Evolutionary conservation across 2,113 vertebrate genomes (phyloP), one percentile per base, ranked within the genome.

Genomic region (Mastomys coucha): DNA sequence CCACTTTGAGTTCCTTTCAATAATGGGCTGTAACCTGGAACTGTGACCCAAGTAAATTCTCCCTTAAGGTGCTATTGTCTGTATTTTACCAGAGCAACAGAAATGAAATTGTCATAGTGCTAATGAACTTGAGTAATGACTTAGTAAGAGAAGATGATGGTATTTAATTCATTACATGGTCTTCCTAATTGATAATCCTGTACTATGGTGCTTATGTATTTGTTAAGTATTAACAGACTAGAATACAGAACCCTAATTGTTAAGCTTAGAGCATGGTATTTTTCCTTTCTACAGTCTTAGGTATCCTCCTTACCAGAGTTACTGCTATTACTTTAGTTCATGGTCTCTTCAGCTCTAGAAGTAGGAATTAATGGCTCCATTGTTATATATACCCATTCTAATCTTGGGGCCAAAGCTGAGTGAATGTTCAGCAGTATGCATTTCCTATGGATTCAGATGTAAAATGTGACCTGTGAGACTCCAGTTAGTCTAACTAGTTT

Each of bases 71-170:
- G 60, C 26, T 85, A 9, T 9, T 85, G 24, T 85, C 14, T 65
- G 39, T 85, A 45, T 81, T 58, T 81, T 58, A 31, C 42, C 60
- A 85, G 58, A 85, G 82, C 26, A 20, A 11, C 60, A 63, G 22
- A 84, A 65, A 65, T 0, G 1, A 84, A 60, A 33, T 9, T 22
- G 28, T 28, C 42, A 33, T 33, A 78, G 82, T 90, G 45, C 49
- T 92, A 63, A 73, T 89, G 77, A 75, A 12, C 45, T 20, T 78
- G 49, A 24, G 1, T 67, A 88, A 92, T 90, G 22, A 22, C 16
- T 94, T 58, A 95, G 9, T 72, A 81, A 93, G 78, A 95, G 63
- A 91, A 87, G 81, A 87, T 90, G 11, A 73, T 89, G 51, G n/a
- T 3, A 49, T 22, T 78, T 89, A 42, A 81, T 89, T 69, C 31